These are phyloP conservation scores for Danaus melanippus DNA, from an alignment of 1,140 invertebrate species.

Conservation along the genomic window DNA sequence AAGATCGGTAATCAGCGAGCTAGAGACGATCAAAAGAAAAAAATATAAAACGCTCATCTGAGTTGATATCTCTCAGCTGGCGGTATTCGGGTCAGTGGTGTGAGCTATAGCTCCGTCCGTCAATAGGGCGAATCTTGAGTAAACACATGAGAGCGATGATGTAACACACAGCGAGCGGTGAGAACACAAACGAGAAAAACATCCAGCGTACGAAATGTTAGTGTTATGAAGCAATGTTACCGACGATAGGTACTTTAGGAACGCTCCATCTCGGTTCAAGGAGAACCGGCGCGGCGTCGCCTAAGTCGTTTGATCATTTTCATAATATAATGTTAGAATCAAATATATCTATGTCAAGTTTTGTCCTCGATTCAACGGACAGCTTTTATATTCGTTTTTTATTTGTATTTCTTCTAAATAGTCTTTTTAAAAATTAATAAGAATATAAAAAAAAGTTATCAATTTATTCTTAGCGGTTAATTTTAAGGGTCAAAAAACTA, in stretches of 20 bases:
- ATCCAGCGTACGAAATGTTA: constrained; percentile 24
- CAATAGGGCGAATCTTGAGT: constrained; percentile 43
- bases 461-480: too few species aligned
- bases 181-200: constrained; percentile 42
- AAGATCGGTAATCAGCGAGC: neutral
- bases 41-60: constrained; percentile 27
- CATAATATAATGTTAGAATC: constrained; percentile 9
- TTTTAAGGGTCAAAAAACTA: too few species aligned
- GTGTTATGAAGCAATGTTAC: constrained; percentile 9
- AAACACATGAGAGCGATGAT: constrained; percentile 49
- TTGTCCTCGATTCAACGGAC: too few species aligned
- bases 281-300: constrained; percentile 35
- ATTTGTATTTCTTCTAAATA: too few species aligned
- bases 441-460: too few species aligned
- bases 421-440: too few species aligned
- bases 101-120: constrained; percentile 45
- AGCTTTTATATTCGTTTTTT: too few species aligned
- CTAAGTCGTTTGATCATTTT: constrained; percentile 20
- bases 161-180: constrained; percentile 38
- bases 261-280: constrained; percentile 29
- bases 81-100: constrained; percentile 58
- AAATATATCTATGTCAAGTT: neutral
- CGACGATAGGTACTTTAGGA: constrained; percentile 19
- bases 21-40: constrained; percentile 32
- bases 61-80: constrained; percentile 36